phyloP scores from a whole-genome alignment of 2,113 vertebrate species.

The Triplophysa tibetana region DNA sequence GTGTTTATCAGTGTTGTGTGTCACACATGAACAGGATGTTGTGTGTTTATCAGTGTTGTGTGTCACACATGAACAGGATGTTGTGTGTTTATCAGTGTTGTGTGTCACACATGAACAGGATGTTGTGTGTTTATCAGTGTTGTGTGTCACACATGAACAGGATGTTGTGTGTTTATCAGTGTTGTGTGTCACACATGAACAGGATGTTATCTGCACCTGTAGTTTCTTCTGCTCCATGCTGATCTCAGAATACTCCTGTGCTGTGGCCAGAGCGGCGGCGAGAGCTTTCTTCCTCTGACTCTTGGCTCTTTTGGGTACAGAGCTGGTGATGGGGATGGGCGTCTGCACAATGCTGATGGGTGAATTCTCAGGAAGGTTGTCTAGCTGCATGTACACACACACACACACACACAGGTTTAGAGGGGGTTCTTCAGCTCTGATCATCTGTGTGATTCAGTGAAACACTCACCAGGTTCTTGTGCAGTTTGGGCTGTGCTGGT shows the following conservation, averaged over 20 bases:
- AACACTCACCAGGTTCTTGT: slow-evolving; percentile 83
- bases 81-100: too few species aligned
- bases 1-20: too few species aligned
- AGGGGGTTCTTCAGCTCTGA: too few species aligned
- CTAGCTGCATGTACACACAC: slow-evolving; percentile 76
- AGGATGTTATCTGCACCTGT: slow-evolving; percentile 72
- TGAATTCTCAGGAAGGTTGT: slow-evolving; percentile 93
- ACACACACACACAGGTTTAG: slow-evolving; percentile 8
- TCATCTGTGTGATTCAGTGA: not conserved
- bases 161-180: too few species aligned
- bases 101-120: too few species aligned
- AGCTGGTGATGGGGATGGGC: slow-evolving; percentile 96
- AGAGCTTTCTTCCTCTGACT: slow-evolving; percentile 98
- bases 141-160: too few species aligned
- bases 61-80: too few species aligned
- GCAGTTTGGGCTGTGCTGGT: slow-evolving; percentile 82
- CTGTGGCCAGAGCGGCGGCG: slow-evolving; percentile 94
- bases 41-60: too few species aligned
- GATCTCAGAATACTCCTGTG: slow-evolving; percentile 97
- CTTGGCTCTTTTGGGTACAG: slow-evolving; percentile 95
- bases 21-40: too few species aligned
- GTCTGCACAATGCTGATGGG: slow-evolving; percentile 98
- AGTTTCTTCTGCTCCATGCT: slow-evolving; percentile 98
- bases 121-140: too few species aligned
- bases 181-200: not conserved